Percentiles rank a stretch among this genome's conserved stretches.
phyloP scores from a whole-genome alignment of 2,797 vertebrate genomes.

The Siniperca undulata region DNA sequence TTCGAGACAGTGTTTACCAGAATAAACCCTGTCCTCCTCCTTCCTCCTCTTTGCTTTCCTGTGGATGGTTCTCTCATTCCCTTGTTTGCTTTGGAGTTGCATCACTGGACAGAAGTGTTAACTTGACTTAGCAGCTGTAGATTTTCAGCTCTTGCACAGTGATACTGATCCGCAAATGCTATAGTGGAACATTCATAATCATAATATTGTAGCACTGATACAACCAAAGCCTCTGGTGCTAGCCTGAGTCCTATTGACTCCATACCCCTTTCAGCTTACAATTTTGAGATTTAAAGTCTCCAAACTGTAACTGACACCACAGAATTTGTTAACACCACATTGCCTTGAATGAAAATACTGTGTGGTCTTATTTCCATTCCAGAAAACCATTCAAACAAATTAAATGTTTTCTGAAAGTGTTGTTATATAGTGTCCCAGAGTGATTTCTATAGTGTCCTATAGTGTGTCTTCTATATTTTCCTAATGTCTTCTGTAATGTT shows the following conservation, averaged over 20 bases:
- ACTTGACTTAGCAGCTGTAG: slow-evolving; percentile 33
- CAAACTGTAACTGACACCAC: background rate
- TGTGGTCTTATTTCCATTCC: background rate
- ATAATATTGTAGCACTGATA: background rate
- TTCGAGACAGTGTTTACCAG: slow-evolving; percentile 66
- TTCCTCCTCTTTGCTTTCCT: slow-evolving; percentile 38
- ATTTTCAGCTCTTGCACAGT: background rate
- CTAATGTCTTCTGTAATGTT: too few species aligned
- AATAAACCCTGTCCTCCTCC: slow-evolving; percentile 49
- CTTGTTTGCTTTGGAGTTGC: slow-evolving; percentile 21
- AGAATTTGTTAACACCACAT: background rate
- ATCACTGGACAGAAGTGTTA: slow-evolving; percentile 13
- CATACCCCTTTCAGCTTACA: background rate
- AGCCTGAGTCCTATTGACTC: background rate
- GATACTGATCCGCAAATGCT: background rate
- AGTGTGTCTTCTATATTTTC: background rate
- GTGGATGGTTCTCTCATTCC: slow-evolving; percentile 10
- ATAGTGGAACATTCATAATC: background rate
- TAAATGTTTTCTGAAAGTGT: background rate
- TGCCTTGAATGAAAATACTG: background rate
- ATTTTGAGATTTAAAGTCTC: background rate
- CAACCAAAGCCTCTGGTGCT: background rate
- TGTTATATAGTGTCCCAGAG: background rate
- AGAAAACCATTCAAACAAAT: background rate
- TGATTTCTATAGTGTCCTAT: background rate